Conservation (phyloP, 2,888 invertebrate species). For the Thecophora atra region DNA sequence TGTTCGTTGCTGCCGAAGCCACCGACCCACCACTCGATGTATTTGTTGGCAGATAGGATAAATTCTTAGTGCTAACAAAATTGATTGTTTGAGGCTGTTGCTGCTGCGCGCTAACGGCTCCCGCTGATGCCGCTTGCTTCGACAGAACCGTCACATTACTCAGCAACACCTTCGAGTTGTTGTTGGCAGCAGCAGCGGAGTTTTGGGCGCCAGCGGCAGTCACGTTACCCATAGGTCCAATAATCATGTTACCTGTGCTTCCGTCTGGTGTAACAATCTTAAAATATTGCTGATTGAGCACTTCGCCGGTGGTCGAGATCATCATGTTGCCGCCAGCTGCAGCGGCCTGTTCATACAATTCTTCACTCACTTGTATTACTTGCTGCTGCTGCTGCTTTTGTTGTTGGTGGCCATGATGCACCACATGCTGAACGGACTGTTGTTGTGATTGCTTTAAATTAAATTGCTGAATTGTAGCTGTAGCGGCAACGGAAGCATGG, state of each 20-base stretch:
- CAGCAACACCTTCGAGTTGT: constrained; percentile 61
- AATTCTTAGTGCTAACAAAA: constrained; percentile 57
- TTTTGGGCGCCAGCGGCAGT: constrained; percentile 44
- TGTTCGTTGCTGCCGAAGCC: constrained; percentile 19
- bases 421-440: constrained; percentile 45
- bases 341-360: constrained; percentile 51
- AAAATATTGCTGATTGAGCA: constrained; percentile 64
- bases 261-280: constrained; percentile 64
- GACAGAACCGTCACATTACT: constrained; percentile 64
- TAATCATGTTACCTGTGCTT: constrained; percentile 62
- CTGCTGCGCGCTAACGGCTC: constrained; percentile 38
- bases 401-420: constrained; percentile 45
- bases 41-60: constrained; percentile 60
- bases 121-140: constrained; percentile 49
- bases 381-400: constrained; percentile 53
- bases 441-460: constrained; percentile 44
- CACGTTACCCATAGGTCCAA: constrained; percentile 56
- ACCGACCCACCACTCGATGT: constrained; percentile 41
- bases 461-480: constrained; percentile 35
- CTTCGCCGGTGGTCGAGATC: constrained; percentile 56
- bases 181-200: constrained; percentile 40
- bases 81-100: constrained; percentile 54
- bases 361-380: constrained; percentile 57
- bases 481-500: constrained; percentile 28
- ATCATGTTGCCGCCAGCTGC: constrained; percentile 49